These are phyloP conservation scores for Athalia cordata DNA, from an alignment of 2,888 invertebrate species.

Conservation along the genomic window DNA sequence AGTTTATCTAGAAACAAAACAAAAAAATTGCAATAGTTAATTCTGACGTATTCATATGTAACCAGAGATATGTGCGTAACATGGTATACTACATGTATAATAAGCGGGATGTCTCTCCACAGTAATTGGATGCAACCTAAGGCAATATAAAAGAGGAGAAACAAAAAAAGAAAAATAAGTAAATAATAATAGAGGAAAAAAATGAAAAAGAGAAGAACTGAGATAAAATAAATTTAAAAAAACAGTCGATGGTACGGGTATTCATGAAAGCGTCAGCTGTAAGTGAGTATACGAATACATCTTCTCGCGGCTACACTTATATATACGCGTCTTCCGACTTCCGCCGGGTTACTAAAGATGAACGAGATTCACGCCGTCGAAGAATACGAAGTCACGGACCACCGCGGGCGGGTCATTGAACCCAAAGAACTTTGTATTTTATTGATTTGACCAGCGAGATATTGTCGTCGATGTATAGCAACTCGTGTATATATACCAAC, in stretches of 20 bases:
- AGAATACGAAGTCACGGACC: conserved; percentile 27
- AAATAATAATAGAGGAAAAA: background rate
- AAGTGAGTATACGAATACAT: conserved; percentile 11
- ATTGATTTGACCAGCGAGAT: conserved; percentile 47
- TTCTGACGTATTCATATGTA: too few species aligned
- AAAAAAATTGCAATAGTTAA: too few species aligned
- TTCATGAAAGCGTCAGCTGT: conserved; percentile 15
- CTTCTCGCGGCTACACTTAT: conserved; percentile 24
- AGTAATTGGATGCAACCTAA: too few species aligned
- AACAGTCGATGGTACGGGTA: background rate
- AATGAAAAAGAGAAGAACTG: background rate
- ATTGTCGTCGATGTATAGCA: background rate
- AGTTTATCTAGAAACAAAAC: background rate
- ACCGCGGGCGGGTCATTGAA: conserved; percentile 49
- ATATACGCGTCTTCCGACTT: conserved; percentile 19
- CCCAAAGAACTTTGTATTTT: conserved; percentile 65
- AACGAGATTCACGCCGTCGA: conserved; percentile 17
- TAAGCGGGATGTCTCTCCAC: too few species aligned
- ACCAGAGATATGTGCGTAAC: too few species aligned
- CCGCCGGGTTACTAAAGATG: conserved; percentile 10
- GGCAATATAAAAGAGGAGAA: too few species aligned
- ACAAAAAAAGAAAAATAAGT: background rate
- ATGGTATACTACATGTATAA: too few species aligned
- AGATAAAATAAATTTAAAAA: too few species aligned
- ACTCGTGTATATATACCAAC: too few species aligned